Evolutionary conservation across 2,113 vertebrate genomes (phyloP).

Genomic region (Morone chrysops): DNA sequence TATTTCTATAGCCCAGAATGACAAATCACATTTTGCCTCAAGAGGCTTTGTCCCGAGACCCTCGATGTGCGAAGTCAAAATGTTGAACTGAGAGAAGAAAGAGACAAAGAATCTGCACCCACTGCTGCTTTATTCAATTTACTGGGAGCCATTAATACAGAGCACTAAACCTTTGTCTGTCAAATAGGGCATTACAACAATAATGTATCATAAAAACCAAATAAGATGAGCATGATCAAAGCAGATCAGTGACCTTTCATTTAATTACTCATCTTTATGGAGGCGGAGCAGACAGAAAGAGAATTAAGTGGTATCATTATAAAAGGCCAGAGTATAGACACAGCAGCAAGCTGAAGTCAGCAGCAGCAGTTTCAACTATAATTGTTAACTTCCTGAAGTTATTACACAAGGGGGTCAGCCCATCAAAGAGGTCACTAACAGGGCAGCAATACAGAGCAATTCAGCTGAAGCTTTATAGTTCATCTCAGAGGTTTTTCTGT

Average conservation of each 20-base stretch:
- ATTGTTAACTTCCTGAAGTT: conserved; percentile 25
- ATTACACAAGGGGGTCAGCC: conserved; percentile 17
- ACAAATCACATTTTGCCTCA: too few species aligned
- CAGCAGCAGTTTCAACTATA: conserved; percentile 11
- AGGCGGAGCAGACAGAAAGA: neutral
- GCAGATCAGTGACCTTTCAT: conserved; percentile 36
- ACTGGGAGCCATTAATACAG: neutral
- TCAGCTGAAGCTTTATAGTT: conserved; percentile 24
- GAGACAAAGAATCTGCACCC: neutral
- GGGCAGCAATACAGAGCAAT: neutral
- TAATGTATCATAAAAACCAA: conserved; percentile 20
- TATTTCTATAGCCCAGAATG: too few species aligned
- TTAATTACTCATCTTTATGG: conserved; percentile 39
- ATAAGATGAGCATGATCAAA: conserved; percentile 7
- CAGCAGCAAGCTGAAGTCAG: neutral
- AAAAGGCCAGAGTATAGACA: conserved; percentile 25
- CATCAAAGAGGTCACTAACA: conserved; percentile 23
- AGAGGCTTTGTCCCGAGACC: too few species aligned
- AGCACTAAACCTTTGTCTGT: conserved; percentile 12
- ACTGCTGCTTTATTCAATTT: conserved; percentile 11
- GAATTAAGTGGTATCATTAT: neutral
- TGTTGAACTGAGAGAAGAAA: neutral
- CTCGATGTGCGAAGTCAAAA: neutral
- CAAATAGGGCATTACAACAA: conserved; percentile 22
- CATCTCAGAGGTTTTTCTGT: neutral